These are phyloP conservation scores for Ectemnius lituratus DNA, from an alignment of 2,888 invertebrate genomes.

Conservation along the genomic window DNA sequence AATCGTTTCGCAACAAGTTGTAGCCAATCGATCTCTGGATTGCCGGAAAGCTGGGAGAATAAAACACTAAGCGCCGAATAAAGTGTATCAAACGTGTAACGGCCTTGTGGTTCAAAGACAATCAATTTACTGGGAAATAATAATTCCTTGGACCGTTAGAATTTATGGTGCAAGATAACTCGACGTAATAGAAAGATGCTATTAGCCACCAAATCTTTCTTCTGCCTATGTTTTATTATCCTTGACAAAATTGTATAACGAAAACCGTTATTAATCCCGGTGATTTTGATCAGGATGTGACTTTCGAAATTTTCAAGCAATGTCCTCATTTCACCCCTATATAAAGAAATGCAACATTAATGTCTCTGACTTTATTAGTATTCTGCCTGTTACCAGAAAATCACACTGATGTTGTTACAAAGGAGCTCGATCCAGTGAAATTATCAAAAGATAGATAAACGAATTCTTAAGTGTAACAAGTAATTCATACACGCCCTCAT, in stretches of 20 bases:
- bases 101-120: constrained; percentile 35
- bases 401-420: not conserved
- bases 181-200: not conserved
- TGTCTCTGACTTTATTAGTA: not conserved
- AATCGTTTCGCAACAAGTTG: constrained; percentile 60
- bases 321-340: too few relatives aligned
- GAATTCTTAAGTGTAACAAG: not conserved
- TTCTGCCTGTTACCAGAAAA: not conserved
- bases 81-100: constrained; percentile 52
- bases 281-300: too few relatives aligned
- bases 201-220: not conserved
- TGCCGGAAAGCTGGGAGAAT: constrained; percentile 44
- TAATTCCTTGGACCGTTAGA: constrained; percentile 20
- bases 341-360: not conserved
- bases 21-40: constrained; percentile 52
- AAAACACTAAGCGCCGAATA: constrained; percentile 56
- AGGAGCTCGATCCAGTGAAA: not conserved
- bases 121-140: constrained; percentile 56
- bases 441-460: not conserved
- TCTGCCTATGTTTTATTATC: too few relatives aligned
- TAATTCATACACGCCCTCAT: not conserved
- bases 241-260: too few relatives aligned
- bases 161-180: not conserved
- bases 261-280: too few relatives aligned
- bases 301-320: too few relatives aligned